Base-by-base conservation (phyloP, 2,888 invertebrate genomes). In the Campoletis raptor region DNA sequence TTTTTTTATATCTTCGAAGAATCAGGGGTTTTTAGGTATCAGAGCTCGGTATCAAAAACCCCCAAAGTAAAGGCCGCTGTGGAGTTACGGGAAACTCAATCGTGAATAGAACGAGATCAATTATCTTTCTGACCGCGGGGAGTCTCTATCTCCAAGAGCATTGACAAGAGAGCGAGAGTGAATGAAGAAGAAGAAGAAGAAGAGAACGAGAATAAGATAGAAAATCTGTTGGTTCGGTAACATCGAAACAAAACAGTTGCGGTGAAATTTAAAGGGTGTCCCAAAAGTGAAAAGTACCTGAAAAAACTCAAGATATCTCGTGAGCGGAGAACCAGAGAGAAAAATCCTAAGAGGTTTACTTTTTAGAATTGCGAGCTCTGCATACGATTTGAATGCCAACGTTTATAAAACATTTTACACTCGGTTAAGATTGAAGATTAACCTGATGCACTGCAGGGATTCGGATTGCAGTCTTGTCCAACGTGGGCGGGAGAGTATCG, bases 61-160 rank as follows among this genome's bases (percentile, higher is more conserved):
- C 3, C 30, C 30, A 30, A 30, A 30, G 30, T 30, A 30, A 76
- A 78, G 78, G 57, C 73, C 82, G 70, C 40, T 66, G 40, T 42
- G 73, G 73, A 76, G 36, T 73, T 66, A 45, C 61, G 73, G 82
- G 77, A 81, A 80, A 70, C 83, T 54, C 57, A 77, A 80, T 83
- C 80, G 57, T 15, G 76, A 70, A 76, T n/a, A 52, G 76, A 66
- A 80, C 72, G 67, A 80, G 86, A 86, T 80, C 80, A 83, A 81
- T 86, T 83, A 83, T 83, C 81, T 80, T 21, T 67, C 21, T 40
- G 48, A 80, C 80, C 83, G 30, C 72, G 67, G 69, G 66, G 54
- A 45, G 48, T 64, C 42, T 66, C 54, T 12, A 15, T 69, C n/a
- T 64, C 30, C 18, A 61, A 72, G 37, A 40, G 74, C 18, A 12